Evolutionary conservation across 2,797 vertebrate species (phyloP).

Genomic region (Rhyacichthys aspro): DNA sequence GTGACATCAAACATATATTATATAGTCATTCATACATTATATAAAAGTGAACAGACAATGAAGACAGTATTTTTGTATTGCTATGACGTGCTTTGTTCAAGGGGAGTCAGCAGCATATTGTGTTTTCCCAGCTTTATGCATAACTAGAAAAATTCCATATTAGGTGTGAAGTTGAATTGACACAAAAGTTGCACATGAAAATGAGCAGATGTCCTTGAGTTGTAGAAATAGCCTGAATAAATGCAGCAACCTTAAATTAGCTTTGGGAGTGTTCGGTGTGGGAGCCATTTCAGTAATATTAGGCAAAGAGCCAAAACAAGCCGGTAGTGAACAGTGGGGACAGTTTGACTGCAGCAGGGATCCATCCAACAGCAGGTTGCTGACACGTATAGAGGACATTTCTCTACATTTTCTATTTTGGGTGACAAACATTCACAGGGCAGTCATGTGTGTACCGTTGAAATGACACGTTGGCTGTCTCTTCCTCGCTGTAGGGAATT

Average conservation of each 20-base stretch:
- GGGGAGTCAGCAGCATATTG: no score
- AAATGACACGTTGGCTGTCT: constrained; percentile 23
- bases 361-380: constrained; percentile 24
- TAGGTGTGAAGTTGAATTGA: no score
- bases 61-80: no score
- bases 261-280: constrained; percentile 6
- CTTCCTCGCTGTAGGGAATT: constrained; percentile 29
- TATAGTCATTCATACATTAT: no score
- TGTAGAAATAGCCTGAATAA: constrained; percentile 13
- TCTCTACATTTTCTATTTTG: constrained; percentile 22
- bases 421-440: constrained; percentile 23
- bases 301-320: constrained; percentile 43
- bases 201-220: constrained; percentile 19
- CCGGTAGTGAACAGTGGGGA: constrained; percentile 23
- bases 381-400: constrained; percentile 35
- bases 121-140: no score
- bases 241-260: constrained; percentile 15
- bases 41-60: no score
- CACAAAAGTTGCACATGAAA: no score
- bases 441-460: constrained; percentile 6
- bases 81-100: no score
- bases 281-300: constrained; percentile 24
- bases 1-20: no score
- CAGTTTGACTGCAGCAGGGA: constrained; percentile 11
- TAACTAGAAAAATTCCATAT: no score